These are phyloP conservation scores for Manis javanica DNA, from an alignment of 2,797 vertebrate genomes.

Conservation along the genomic window DNA sequence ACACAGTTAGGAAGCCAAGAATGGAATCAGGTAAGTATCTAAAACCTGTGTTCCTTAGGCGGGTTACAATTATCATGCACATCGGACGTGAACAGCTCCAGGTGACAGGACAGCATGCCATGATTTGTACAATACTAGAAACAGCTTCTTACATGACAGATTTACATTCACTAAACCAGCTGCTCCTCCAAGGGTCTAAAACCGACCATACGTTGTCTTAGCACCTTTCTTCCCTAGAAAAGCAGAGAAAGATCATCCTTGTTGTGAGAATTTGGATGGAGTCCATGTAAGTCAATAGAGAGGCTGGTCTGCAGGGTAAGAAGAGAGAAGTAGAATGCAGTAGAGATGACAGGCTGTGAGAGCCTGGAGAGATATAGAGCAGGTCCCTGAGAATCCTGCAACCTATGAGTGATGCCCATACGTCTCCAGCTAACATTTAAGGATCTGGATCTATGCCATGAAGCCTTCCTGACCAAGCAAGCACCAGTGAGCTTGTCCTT, in stretches of 20 bases:
- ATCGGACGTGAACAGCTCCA: accelerated
- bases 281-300: neutral
- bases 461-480: neutral
- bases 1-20: accelerated
- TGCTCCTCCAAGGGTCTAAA: neutral
- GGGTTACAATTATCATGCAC: accelerated
- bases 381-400: neutral
- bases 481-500: neutral
- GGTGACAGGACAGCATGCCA: neutral
- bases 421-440: accelerated
- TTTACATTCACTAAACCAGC: neutral
- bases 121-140: neutral
- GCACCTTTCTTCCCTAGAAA: neutral
- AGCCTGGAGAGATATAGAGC: neutral
- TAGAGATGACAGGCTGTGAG: neutral
- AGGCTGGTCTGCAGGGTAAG: neutral
- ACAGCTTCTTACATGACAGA: neutral
- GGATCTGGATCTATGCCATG: accelerated
- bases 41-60: too few species aligned
- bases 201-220: accelerated
- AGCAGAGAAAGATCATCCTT: neutral
- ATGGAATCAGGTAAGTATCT: accelerated
- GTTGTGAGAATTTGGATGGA: neutral
- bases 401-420: neutral
- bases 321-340: neutral